Evolutionary conservation across 2,888 invertebrate genomes (phyloP), one percentile per base, ranked within the genome.

Genomic region (Alitta virens): DNA sequence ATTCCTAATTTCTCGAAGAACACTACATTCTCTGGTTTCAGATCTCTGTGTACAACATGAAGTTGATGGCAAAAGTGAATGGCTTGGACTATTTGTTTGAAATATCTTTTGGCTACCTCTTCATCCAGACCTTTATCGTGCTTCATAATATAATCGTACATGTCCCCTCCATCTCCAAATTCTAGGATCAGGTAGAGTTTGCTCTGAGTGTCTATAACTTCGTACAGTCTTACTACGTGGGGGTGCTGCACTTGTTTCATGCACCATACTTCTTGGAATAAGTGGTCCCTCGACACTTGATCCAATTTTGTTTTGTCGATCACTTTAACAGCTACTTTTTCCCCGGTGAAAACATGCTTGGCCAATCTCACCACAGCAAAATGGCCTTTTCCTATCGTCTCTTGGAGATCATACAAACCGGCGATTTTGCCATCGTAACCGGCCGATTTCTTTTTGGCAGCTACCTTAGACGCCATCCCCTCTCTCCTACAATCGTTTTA

Each of bases 211-310:
- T 99, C 99, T 80, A 99, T 99, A 68, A 99, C 98, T 86, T 99
- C 97, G 85, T 99, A 99, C 56, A 99, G 86, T 62, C 97, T 87
- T 53, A 99, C 98, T 46, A 99, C 97, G 85, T 99, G 95, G 38
- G 98, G 97, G 85, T 99, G 99, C 82, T 99, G 98, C 53, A 99
- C 98, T 74, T 99, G 85, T 84, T 98, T 98, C 97, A 98, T 98
- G 83, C 97, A 98, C 69, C 95, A 88, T 67, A 93, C 85, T 90
- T 92, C 84, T 69, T 82, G 80, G 68, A 81, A 82, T 72, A 99
- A 88, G 87, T 99, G 97, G 64, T 94, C 91, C 78, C 91, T 90
- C 21, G 97, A 96, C 46, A 94, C 90, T 75, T 94, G 93, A 84
- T 99, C 98, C 75, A 99, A 85, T 85, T 97, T 97, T 75, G 91